Conservation (phyloP, 2,888 invertebrate species). For the Melanargia galathea region DNA sequence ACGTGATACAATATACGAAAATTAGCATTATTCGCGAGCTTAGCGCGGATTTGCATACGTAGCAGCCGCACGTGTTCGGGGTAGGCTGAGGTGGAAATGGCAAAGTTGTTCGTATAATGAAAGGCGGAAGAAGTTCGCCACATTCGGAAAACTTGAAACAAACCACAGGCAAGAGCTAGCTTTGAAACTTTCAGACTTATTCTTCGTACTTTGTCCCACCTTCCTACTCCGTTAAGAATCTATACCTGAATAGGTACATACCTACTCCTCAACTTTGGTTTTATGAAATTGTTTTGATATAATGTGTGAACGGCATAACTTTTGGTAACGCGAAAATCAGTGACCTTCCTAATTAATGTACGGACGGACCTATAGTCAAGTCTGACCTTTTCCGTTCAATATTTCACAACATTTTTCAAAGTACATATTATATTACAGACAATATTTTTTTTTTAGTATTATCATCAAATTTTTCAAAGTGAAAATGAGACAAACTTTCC, state of each 20-base stretch:
- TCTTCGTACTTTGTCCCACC: slow-evolving; percentile 26
- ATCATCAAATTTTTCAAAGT: too few relatives aligned
- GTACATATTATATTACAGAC: too few relatives aligned
- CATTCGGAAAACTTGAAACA: slow-evolving; percentile 64
- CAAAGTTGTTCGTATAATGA: slow-evolving; percentile 77
- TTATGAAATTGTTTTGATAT: too few relatives aligned
- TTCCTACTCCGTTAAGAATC: neutral
- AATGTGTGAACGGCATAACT: too few relatives aligned
- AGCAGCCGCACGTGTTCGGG: slow-evolving; percentile 59
- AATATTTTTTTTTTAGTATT: too few relatives aligned
- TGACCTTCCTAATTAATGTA: too few relatives aligned
- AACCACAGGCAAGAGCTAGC: slow-evolving; percentile 55
- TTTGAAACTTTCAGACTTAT: slow-evolving; percentile 44
- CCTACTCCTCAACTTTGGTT: too few relatives aligned
- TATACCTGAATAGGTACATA: neutral
- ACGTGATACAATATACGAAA: slow-evolving; percentile 27
- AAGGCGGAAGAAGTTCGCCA: slow-evolving; percentile 67
- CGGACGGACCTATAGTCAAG: too few relatives aligned
- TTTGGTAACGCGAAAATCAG: too few relatives aligned
- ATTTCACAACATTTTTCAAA: too few relatives aligned
- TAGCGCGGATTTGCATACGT: slow-evolving; percentile 74
- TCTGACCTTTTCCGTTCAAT: too few relatives aligned
- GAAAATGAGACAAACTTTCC: too few relatives aligned
- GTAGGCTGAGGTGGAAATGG: slow-evolving; percentile 64
- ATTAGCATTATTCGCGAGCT: slow-evolving; percentile 69